Percentiles rank a stretch among this genome's conserved stretches.
These are phyloP conservation scores for Drosophila anomelani DNA, from an alignment of 2,888 invertebrate species.

Conservation along the genomic window DNA sequence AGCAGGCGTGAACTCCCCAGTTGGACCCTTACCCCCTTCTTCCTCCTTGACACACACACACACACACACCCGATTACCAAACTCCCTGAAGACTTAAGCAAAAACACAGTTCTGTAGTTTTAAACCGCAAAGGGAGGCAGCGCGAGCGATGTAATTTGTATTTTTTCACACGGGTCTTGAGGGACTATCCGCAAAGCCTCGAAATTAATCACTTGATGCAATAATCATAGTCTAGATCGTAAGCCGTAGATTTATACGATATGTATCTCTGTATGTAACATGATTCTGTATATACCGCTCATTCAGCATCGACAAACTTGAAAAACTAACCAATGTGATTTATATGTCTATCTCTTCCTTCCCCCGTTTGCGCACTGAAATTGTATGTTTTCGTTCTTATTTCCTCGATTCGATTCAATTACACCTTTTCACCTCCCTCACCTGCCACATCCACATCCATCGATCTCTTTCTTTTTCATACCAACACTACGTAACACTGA, in stretches of 20 bases:
- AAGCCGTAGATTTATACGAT: slow-evolving; percentile 55
- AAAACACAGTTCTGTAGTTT: slow-evolving; percentile 8
- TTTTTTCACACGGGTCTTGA: slow-evolving; percentile 8
- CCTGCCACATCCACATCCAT: slow-evolving; percentile 1
- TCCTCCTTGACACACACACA: background rate
- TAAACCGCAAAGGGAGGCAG: slow-evolving; percentile 9
- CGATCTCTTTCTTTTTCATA: slow-evolving; percentile 25
- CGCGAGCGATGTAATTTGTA: slow-evolving; percentile 37
- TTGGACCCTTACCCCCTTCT: background rate
- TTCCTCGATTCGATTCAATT: background rate
- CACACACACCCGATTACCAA: background rate
- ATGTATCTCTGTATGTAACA: slow-evolving; percentile 28
- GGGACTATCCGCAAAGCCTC: slow-evolving; percentile 30
- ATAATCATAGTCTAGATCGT: slow-evolving; percentile 46
- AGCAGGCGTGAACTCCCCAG: slow-evolving; percentile 8
- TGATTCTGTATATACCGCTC: slow-evolving; percentile 24
- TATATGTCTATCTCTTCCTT: slow-evolving; percentile 55
- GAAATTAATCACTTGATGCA: slow-evolving; percentile 7
- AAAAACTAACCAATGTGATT: slow-evolving; percentile 47
- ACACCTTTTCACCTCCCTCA: background rate
- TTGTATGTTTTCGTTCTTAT: slow-evolving; percentile 21
- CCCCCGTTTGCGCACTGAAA: slow-evolving; percentile 41
- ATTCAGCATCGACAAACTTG: slow-evolving; percentile 34
- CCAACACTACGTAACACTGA: background rate
- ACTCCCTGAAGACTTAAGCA: background rate